Evolutionary conservation across 2,113 vertebrate species (phyloP), one percentile per base, ranked within the genome.

Genomic region (Cairina moschata): DNA sequence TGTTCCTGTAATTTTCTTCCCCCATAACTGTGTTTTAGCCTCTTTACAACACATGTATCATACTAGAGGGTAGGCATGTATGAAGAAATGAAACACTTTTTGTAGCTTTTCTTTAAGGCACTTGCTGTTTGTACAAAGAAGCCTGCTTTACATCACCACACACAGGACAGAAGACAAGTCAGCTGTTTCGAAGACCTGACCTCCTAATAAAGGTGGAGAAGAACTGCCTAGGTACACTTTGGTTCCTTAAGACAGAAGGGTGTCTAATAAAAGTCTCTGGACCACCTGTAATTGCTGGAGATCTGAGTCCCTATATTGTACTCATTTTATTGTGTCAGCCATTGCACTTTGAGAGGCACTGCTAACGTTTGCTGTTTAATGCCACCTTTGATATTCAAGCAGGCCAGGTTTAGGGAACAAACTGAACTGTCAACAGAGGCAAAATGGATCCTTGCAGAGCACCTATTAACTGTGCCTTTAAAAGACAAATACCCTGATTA

Each of bases 71-170:
- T 44, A 83, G 78, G 1, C 1, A 59, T 31, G 23, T 32, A 84
- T 9, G 76, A 34, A 58, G 62, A 93, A 94, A 91, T 81, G 31
- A 52, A 86, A 44, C 26, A 88, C 40, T 40, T 85, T 46, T 40
- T 80, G 59, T 63, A 88, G 87, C 40, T 95, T 95, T 87, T 83
- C 95, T 92, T 85, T 42, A 9, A 74, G 71, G 87, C 31, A 10
- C 5, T 65, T 46, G 31, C 4, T 74, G 12, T 46, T 80, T 67
- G 55, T 13, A 14, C 40, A 25, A 46, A 0, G 0, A 32, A 83
- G 36, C 3, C 26, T 55, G 55, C 16, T 90, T 77, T 86, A 8
- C 55, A 14, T 86, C 26, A 17, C 16, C 1, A 2, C 65, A 26
- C 4, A 8, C 62, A 84, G 56, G 62, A 25, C 22, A 58, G 89